A percentile compares a stretch with the other conserved stretches of the same genome.
These are phyloP conservation scores for Drosophila setosimentum DNA, from an alignment of 2,888 invertebrate species.

Conservation along the genomic window DNA sequence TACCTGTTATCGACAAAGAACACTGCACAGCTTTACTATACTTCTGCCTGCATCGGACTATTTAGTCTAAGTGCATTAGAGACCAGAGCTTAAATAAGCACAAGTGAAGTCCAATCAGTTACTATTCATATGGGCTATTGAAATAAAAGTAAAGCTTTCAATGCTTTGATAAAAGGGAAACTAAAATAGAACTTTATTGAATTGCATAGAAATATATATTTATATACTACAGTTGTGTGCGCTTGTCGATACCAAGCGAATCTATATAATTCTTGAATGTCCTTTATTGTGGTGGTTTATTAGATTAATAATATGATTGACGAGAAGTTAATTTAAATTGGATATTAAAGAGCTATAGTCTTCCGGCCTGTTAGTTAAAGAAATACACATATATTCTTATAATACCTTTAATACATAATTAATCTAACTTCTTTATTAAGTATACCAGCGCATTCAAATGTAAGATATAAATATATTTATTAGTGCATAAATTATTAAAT, in stretches of 20 bases:
- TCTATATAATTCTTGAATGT: not conserved
- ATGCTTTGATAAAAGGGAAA: not conserved
- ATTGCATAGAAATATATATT: not conserved
- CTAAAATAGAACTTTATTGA: not conserved
- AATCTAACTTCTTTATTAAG: not conserved
- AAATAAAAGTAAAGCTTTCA: not conserved
- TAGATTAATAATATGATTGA: not conserved
- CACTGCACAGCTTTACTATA: not conserved
- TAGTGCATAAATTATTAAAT: not conserved
- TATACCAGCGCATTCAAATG: not conserved
- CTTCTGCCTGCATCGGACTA: not conserved
- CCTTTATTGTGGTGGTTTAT: not conserved
- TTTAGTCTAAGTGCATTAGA: not conserved
- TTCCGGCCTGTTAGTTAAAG: not conserved
- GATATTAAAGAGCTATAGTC: not conserved
- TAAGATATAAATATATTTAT: not conserved
- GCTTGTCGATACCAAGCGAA: not conserved
- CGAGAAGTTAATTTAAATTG: not conserved
- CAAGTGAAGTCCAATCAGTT: not conserved
- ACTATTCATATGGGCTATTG: not conserved
- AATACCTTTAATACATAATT: too few species aligned
- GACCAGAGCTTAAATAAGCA: not conserved
- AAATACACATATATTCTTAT: not conserved
- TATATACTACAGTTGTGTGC: not conserved
- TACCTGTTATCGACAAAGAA: constrained; percentile 6